A percentile compares a stretch with the other conserved stretches of the same genome.
Evolutionary conservation across 2,888 invertebrate species (phyloP).

Genomic region (Vanessa cardui): DNA sequence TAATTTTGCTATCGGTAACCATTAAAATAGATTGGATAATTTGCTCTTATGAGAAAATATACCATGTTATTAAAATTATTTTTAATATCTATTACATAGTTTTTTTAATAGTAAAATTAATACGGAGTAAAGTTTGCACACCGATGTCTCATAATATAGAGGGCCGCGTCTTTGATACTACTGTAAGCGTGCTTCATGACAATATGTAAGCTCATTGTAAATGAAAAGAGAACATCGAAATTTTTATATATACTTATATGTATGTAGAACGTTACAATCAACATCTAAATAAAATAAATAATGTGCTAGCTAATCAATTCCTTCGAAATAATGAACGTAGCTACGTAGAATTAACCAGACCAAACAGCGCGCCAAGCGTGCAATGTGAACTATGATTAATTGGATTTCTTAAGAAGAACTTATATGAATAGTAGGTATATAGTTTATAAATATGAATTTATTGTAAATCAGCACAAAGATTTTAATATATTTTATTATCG

Average conservation of each 20-base stretch:
- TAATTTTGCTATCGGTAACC: no score
- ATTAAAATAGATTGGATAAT: no score
- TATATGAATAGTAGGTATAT: constrained; percentile 66
- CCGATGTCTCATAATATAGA: no score
- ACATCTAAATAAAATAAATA: constrained; percentile 33
- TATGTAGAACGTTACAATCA: constrained; percentile 52
- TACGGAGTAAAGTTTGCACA: no score
- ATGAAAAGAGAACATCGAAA: constrained; percentile 65
- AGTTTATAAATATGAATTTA: constrained; percentile 81
- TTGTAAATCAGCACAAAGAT: constrained; percentile 83
- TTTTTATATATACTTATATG: constrained; percentile 53
- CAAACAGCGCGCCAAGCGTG: constrained; percentile 78
- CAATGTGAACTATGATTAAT: constrained; percentile 64
- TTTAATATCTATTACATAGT: no score
- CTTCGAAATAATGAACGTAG: constrained; percentile 53
- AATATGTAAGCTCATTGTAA: constrained; percentile 59
- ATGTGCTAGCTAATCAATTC: constrained; percentile 51
- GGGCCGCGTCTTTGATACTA: no score
- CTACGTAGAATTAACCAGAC: constrained; percentile 68
- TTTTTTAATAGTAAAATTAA: no score
- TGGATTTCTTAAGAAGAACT: constrained; percentile 65
- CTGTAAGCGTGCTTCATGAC: constrained; percentile 54
- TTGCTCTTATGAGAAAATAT: no score
- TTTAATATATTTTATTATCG: constrained; percentile 83
- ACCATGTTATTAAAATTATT: no score